A percentile compares a stretch with the other conserved stretches of the same genome.
phyloP scores from a whole-genome alignment of 2,113 vertebrate genomes.

The Litocranius walleri region DNA sequence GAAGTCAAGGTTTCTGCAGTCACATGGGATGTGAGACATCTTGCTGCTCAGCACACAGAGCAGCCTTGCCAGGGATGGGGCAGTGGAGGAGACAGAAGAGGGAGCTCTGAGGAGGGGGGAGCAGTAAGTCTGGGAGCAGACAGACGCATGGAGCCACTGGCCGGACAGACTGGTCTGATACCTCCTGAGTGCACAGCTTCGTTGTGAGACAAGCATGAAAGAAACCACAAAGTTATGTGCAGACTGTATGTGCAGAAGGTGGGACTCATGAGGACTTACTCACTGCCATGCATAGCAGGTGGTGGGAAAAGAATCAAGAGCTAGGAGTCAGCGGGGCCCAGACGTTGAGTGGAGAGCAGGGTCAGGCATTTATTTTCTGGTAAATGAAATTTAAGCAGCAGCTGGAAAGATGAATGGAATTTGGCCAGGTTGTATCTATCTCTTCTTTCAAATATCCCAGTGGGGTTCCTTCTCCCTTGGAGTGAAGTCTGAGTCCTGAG shows the following conservation, averaged over 20 bases:
- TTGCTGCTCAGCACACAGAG: fast-evolving
- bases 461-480: too few relatives aligned
- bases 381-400: background rate
- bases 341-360: background rate
- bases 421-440: background rate
- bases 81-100: background rate
- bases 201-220: background rate
- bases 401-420: fast-evolving
- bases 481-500: background rate
- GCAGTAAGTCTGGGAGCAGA: background rate
- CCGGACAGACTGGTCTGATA: background rate
- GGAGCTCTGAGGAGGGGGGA: background rate
- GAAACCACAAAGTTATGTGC: background rate
- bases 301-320: too few relatives aligned
- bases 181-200: fast-evolving
- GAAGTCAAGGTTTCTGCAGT: background rate
- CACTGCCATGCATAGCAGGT: fast-evolving
- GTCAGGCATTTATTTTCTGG: fast-evolving
- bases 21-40: background rate
- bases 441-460: background rate
- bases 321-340: background rate
- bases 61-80: fast-evolving
- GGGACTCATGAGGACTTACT: background rate
- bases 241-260: background rate
- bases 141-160: fast-evolving